Percentiles rank a stretch among this genome's conserved stretches.
These are phyloP conservation scores for Sminthurinus signatus DNA, from an alignment of 1,140 invertebrate genomes.

Conservation along the genomic window DNA sequence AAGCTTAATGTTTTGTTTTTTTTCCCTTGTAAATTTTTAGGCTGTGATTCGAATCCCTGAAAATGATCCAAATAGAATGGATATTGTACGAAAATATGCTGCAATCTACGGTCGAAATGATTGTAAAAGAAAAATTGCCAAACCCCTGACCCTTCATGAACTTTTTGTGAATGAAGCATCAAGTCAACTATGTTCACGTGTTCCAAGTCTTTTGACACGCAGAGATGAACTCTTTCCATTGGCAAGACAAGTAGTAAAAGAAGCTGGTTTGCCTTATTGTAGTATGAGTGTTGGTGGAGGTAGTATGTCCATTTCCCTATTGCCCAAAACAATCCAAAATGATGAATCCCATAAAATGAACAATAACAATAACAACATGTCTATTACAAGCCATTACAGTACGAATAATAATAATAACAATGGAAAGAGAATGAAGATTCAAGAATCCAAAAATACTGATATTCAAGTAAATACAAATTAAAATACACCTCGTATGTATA, in stretches of 20 bases:
- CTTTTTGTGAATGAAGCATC: constrained; percentile 95
- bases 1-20: constrained; percentile 13
- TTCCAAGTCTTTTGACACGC: constrained; percentile 81
- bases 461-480: neutral
- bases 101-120: constrained; percentile 95
- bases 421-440: constrained; percentile 6
- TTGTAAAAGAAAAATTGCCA: constrained; percentile 91
- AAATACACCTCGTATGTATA: neutral
- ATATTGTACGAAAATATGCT: constrained; percentile 89
- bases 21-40: constrained; percentile 45
- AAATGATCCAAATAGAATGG: constrained; percentile 78
- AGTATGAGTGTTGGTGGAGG: neutral
- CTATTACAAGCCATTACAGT: neutral
- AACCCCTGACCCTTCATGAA: constrained; percentile 92
- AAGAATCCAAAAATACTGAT: neutral
- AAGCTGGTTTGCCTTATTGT: constrained; percentile 58
- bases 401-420: neutral
- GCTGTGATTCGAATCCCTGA: constrained; percentile 83
- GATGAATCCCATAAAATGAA: neutral
- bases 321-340: constrained; percentile 3
- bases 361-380: neutral
- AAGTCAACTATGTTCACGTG: constrained; percentile 84
- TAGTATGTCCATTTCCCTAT: constrained; percentile 13
- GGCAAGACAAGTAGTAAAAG: constrained; percentile 85
- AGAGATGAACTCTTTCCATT: constrained; percentile 91